phyloP scores from a whole-genome alignment of 2,888 invertebrate genomes.

The Calliphora vomitoria region DNA sequence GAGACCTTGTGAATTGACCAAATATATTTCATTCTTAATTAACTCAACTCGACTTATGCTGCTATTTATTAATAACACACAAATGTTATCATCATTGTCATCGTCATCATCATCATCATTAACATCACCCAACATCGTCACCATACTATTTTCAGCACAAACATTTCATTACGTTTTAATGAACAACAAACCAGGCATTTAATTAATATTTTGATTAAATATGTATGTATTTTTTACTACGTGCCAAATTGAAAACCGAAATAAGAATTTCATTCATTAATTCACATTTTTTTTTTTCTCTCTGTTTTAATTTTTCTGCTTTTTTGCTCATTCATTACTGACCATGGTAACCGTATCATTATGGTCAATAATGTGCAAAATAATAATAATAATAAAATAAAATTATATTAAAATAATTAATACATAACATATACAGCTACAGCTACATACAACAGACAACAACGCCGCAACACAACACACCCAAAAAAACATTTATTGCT shows the following conservation, averaged over 20 bases:
- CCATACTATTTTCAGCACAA: background rate
- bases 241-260: constrained; percentile 50
- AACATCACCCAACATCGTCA: background rate
- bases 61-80: no score
- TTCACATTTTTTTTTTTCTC: constrained; percentile 18
- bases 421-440: constrained; percentile 33
- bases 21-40: no score
- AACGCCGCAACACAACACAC: background rate
- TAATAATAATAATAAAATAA: constrained; percentile 43
- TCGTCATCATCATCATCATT: background rate
- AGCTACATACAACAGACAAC: background rate
- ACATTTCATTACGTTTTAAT: constrained; percentile 40
- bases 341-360: constrained; percentile 30
- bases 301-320: background rate
- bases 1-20: no score
- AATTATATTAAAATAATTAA: constrained; percentile 58
- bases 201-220: constrained; percentile 57
- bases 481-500: background rate
- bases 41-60: no score
- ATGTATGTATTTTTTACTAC: constrained; percentile 45
- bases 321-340: constrained; percentile 21
- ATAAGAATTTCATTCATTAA: constrained; percentile 50
- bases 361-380: constrained; percentile 49
- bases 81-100: background rate
- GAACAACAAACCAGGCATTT: constrained; percentile 42